phyloP scores from a whole-genome alignment of 1,140 invertebrate genomes.

The Euura lappo region DNA sequence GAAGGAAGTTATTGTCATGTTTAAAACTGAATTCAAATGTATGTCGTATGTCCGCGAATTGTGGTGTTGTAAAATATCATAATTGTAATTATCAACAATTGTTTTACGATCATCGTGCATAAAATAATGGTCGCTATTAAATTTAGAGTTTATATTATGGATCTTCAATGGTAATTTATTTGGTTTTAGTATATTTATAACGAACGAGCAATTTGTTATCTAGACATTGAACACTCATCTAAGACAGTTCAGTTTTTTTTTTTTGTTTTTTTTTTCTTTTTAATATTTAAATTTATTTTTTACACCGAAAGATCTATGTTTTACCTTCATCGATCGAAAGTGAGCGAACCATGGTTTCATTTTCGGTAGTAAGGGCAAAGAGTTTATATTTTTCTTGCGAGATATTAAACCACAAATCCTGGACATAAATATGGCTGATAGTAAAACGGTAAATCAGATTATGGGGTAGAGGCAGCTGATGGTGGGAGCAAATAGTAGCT shows the following conservation, averaged over 20 bases:
- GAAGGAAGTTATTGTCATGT: too few species aligned
- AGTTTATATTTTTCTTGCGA: constrained; percentile 34
- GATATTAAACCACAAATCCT: constrained; percentile 40
- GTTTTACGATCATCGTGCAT: background rate
- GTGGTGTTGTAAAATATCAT: constrained; percentile 25
- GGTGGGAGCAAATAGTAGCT: constrained; percentile 39
- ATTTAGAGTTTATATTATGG: background rate
- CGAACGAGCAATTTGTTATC: constrained; percentile 3
- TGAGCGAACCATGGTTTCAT: constrained; percentile 27
- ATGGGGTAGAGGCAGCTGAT: constrained; percentile 35
- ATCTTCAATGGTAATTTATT: background rate
- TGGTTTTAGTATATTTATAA: background rate
- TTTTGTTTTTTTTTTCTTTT: too few species aligned
- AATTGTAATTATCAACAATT: background rate
- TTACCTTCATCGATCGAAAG: constrained; percentile 48
- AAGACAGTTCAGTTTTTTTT: constrained; percentile 17
- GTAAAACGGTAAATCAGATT: constrained; percentile 40
- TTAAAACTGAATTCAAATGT: constrained; percentile 2
- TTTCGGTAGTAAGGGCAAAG: constrained; percentile 35
- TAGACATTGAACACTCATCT: constrained; percentile 36
- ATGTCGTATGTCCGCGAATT: constrained; percentile 28
- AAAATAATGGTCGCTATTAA: background rate
- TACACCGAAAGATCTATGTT: constrained; percentile 29
- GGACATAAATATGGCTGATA: constrained; percentile 42
- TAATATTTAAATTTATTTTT: constrained; percentile 11